Base-by-base conservation (phyloP, 2,797 vertebrate genomes). In the Brotula barbata region DNA sequence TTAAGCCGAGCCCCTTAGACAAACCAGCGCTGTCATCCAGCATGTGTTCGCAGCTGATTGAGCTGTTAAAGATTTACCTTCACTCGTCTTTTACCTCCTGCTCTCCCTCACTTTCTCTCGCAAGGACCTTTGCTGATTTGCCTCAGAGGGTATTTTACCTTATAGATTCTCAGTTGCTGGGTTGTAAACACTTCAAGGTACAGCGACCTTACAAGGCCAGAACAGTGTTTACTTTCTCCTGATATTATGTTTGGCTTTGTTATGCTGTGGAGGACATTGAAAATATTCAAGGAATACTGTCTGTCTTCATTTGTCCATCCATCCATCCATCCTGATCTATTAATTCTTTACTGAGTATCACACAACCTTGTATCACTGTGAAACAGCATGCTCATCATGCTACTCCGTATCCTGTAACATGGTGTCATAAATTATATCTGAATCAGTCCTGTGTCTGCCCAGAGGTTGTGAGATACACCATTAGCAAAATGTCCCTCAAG, bases 1-100 rank as follows among this genome's bases (percentile, higher is more conserved):
- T 98, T 99, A 97, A 96, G 94, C 94, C 94, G 93, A 93, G 93
- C 92, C 95, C 80, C 94, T 77, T 31, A 95, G 93, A 97, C 94
- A 95, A 95, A 94, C 92, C 95, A 86, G 88, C 92, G 92, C 94
- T 93, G 94, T 94, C 95, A 94, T 94, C 93, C 90, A 90, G 83
- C 91, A 94, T 95, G 93, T 93, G 93, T 93, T 93, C 90, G 77
- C 76, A 90, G 91, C 89, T 83, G 95, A 94, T 95, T 95, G 95
- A 95, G 94, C 94, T 85, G 88, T 94, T 93, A 91, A 92, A 92
- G 89, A 88, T 89, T 90, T 91, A 84, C 82, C 83, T 82, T 82
- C 76, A 52, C 83, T 75, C 14, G 55, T 77, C 79, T 83, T 59
- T 62, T 82, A 70, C 73, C 74, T 75, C 65, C 51, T 52, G 12